Evolutionary conservation across 2,888 invertebrate species (phyloP).

Genomic region (Lasioglossum figueresi): DNA sequence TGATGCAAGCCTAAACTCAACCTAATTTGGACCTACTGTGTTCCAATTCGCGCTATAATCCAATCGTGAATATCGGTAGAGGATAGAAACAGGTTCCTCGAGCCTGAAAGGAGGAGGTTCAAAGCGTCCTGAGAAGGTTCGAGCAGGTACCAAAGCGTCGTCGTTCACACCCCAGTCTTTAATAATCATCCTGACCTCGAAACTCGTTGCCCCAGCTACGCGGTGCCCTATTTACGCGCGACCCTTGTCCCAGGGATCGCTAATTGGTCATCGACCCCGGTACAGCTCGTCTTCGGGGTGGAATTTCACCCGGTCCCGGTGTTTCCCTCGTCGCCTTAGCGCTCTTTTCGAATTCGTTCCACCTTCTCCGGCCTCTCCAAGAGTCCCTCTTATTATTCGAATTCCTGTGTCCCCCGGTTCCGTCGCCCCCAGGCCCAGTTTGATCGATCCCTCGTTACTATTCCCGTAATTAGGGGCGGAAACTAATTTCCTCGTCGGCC

Average conservation of each 20-base stretch:
- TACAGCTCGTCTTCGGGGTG: slow-evolving; percentile 54
- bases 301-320: slow-evolving; percentile 51
- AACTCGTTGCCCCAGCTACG: slow-evolving; percentile 68
- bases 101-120: neutral
- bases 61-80: neutral
- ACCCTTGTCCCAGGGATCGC: slow-evolving; percentile 67
- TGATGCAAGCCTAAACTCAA: too few relatives aligned
- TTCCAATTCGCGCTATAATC: neutral
- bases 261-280: slow-evolving; percentile 70
- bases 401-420: slow-evolving; percentile 17
- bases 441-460: slow-evolving; percentile 44
- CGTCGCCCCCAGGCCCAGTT: slow-evolving; percentile 5
- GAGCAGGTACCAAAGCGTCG: neutral
- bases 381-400: slow-evolving; percentile 49
- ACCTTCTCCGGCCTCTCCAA: neutral
- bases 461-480: slow-evolving; percentile 35
- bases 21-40: neutral
- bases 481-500: slow-evolving; percentile 37
- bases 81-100: neutral
- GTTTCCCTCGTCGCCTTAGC: slow-evolving; percentile 22
- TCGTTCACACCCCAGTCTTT: neutral
- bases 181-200: slow-evolving; percentile 41
- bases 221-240: slow-evolving; percentile 67
- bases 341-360: slow-evolving; percentile 44
- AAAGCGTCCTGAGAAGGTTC: neutral